Evolutionary conservation across 2,888 invertebrate species (phyloP).

Genomic region (Dynastes hyllus): DNA sequence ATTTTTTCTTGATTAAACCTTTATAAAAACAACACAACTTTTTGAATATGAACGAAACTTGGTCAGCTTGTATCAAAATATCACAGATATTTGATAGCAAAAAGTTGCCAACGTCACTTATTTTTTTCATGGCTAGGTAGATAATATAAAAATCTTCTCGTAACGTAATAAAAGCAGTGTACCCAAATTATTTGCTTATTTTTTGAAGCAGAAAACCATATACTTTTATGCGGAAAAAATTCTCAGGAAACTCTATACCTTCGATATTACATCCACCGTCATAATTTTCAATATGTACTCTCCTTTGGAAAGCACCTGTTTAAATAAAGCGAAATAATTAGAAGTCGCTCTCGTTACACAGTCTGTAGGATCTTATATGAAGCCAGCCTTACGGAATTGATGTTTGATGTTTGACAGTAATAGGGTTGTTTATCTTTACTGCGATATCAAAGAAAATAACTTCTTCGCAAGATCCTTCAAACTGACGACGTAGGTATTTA

Average conservation of each 20-base stretch:
- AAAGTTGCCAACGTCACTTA: no score
- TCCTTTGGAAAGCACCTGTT: background rate
- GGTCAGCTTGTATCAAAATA: no score
- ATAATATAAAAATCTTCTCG: no score
- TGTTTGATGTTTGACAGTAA: constrained; percentile 1
- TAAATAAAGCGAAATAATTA: constrained; percentile 15
- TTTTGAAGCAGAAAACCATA: no score
- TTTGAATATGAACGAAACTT: no score
- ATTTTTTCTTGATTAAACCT: no score
- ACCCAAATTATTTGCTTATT: no score
- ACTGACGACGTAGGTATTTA: background rate
- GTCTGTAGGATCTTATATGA: background rate
- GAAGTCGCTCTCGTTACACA: background rate
- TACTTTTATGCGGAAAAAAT: no score
- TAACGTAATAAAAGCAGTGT: no score
- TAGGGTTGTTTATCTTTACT: background rate
- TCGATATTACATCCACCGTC: background rate
- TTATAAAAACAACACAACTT: no score
- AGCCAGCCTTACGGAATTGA: background rate
- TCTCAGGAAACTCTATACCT: background rate
- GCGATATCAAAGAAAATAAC: background rate
- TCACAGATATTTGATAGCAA: no score
- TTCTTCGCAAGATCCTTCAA: background rate
- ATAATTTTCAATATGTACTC: background rate
- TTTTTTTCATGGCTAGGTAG: no score